Evolutionary conservation across 2,888 invertebrate species (phyloP).

Genomic region (Eupithecia tripunctaria): DNA sequence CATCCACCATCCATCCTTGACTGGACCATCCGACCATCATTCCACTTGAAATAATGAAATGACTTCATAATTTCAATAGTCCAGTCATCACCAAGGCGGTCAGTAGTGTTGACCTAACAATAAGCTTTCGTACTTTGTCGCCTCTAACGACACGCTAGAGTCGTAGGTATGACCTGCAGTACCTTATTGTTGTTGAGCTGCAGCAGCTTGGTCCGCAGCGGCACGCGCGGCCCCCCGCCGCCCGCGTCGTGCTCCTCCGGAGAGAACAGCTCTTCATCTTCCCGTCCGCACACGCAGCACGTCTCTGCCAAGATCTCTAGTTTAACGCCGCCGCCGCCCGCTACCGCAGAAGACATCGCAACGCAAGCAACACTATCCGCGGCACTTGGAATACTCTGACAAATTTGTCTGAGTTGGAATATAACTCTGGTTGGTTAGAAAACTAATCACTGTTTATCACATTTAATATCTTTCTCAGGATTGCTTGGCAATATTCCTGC

Average conservation of each 20-base stretch:
- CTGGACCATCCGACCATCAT: too few relatives aligned
- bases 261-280: constrained; percentile 62
- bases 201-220: constrained; percentile 71
- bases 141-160: neutral
- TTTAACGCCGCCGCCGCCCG: constrained; percentile 15
- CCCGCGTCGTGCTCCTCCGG: constrained; percentile 75
- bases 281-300: constrained; percentile 67
- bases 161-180: neutral
- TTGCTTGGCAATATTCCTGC: too few relatives aligned
- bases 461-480: too few relatives aligned
- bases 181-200: constrained; percentile 77
- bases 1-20: too few relatives aligned
- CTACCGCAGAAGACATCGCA: neutral
- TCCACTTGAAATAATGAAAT: too few relatives aligned
- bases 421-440: neutral
- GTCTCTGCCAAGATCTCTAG: constrained; percentile 62
- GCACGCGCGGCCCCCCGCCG: constrained; percentile 59
- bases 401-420: too few relatives aligned
- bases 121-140: neutral
- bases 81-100: too few relatives aligned
- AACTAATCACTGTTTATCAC: neutral
- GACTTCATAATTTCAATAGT: too few relatives aligned
- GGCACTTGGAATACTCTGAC: neutral
- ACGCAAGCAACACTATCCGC: neutral
- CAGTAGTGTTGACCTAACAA: too few relatives aligned